Conservation (phyloP, 2,888 invertebrate species). For the Amphipyra berbera region DNA sequence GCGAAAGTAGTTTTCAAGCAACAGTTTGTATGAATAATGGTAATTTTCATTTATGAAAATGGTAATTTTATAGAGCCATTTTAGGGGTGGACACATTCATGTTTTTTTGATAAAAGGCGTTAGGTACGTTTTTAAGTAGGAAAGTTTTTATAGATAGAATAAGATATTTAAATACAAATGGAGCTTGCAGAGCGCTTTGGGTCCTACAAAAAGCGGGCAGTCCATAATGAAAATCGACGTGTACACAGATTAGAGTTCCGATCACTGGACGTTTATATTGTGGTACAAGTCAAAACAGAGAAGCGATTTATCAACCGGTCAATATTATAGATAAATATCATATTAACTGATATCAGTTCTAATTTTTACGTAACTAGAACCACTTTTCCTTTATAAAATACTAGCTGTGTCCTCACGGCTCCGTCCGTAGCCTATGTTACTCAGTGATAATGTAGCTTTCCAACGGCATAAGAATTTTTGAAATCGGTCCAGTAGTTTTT, state of each 20-base stretch:
- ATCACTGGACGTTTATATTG: conserved; percentile 59
- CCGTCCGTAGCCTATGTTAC: too few relatives aligned
- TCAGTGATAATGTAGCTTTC: too few relatives aligned
- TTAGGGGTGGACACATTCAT: conserved; percentile 12
- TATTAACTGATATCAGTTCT: too few relatives aligned
- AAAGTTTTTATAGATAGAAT: conserved; percentile 15
- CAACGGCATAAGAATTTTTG: too few relatives aligned
- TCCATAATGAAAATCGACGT: conserved; percentile 82
- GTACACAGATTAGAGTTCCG: conserved; percentile 75
- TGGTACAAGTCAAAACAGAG: conserved; percentile 47
- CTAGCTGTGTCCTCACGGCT: too few relatives aligned
- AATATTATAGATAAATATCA: too few relatives aligned
- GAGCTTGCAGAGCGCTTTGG: conserved; percentile 64
- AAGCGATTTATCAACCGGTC: conserved; percentile 8
- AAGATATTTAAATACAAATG: conserved; percentile 71
- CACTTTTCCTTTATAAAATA: too few relatives aligned
- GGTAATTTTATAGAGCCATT: conserved; percentile 31
- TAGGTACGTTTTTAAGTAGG: neutral
- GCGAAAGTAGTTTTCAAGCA: conserved; percentile 52
- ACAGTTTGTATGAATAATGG: conserved; percentile 54
- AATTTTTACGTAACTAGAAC: too few relatives aligned
- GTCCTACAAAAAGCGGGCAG: conserved; percentile 75
- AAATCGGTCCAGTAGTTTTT: too few relatives aligned
- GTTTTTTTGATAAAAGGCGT: neutral
- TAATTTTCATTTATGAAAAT: conserved; percentile 42